phyloP scores from a whole-genome alignment of 2,888 invertebrate species.

The Zeuzera pyrina region DNA sequence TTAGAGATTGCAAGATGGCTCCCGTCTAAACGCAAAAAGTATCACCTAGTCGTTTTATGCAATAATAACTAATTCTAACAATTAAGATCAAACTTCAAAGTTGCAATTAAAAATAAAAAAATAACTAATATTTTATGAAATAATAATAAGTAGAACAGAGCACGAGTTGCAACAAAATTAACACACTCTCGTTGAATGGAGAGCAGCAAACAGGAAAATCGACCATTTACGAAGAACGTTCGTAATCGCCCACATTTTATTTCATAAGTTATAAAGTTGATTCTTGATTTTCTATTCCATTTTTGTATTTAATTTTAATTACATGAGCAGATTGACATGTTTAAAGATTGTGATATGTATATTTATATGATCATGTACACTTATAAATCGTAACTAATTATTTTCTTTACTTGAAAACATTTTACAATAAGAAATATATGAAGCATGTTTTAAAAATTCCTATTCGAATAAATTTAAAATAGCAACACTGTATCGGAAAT shows the following conservation, averaged over 20 bases:
- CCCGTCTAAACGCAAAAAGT: slow-evolving; percentile 84
- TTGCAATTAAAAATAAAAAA: slow-evolving; percentile 58
- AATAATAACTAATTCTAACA: slow-evolving; percentile 45
- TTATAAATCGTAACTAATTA: too few relatives aligned
- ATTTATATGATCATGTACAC: too few relatives aligned
- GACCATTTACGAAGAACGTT: slow-evolving; percentile 62
- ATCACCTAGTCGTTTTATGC: slow-evolving; percentile 78
- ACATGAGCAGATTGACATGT: too few relatives aligned
- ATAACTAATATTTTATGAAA: slow-evolving; percentile 62
- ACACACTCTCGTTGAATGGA: slow-evolving; percentile 60
- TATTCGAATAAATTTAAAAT: too few relatives aligned
- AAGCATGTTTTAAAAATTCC: too few relatives aligned
- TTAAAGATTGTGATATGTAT: too few relatives aligned
- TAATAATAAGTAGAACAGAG: slow-evolving; percentile 52
- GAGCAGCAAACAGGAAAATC: slow-evolving; percentile 71
- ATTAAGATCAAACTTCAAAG: slow-evolving; percentile 43
- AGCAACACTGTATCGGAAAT: slow-evolving; percentile 47
- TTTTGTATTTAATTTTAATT: too few relatives aligned
- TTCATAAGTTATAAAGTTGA: too few relatives aligned
- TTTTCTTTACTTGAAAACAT: too few relatives aligned
- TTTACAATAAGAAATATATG: too few relatives aligned
- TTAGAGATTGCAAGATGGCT: slow-evolving; percentile 91
- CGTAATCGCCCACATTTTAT: slow-evolving; percentile 13
- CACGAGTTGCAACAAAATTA: slow-evolving; percentile 56
- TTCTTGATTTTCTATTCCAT: too few relatives aligned